Conservation (phyloP, 2,113 vertebrate genomes). For the Gobiocypris rarus region DNA sequence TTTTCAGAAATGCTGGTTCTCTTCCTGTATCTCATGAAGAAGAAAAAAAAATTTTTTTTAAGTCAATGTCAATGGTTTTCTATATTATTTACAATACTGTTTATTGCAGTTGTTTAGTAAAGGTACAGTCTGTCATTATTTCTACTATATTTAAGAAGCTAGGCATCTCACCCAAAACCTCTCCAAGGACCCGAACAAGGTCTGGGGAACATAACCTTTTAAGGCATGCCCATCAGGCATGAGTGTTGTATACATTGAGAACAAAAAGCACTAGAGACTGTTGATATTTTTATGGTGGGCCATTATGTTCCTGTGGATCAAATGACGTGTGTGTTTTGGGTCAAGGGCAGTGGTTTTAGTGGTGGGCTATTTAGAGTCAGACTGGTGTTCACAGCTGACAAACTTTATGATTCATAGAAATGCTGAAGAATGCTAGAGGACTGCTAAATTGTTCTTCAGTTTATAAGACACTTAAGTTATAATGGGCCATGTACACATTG, state of each 20-base stretch:
- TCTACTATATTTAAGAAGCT: neutral
- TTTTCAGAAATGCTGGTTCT: neutral
- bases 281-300: slow-evolving; percentile 56
- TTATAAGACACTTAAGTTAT: neutral
- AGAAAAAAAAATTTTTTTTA: neutral
- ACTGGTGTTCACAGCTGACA: no score
- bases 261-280: slow-evolving; percentile 56
- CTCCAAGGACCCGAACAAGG: neutral
- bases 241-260: slow-evolving; percentile 48
- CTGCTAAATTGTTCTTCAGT: neutral
- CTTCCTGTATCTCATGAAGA: no score
- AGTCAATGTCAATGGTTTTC: slow-evolving; percentile 2
- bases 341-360: neutral
- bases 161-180: neutral
- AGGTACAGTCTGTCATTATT: neutral
- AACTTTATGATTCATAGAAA: neutral
- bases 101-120: neutral
- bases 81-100: neutral
- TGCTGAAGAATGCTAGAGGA: neutral
- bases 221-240: slow-evolving; percentile 49
- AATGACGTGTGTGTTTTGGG: slow-evolving; percentile 34
- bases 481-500: neutral
- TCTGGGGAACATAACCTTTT: slow-evolving; percentile 49
- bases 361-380: neutral
- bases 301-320: slow-evolving; percentile 46